phyloP scores from a whole-genome alignment of 2,888 invertebrate species.

The Drosophila emarginata region DNA sequence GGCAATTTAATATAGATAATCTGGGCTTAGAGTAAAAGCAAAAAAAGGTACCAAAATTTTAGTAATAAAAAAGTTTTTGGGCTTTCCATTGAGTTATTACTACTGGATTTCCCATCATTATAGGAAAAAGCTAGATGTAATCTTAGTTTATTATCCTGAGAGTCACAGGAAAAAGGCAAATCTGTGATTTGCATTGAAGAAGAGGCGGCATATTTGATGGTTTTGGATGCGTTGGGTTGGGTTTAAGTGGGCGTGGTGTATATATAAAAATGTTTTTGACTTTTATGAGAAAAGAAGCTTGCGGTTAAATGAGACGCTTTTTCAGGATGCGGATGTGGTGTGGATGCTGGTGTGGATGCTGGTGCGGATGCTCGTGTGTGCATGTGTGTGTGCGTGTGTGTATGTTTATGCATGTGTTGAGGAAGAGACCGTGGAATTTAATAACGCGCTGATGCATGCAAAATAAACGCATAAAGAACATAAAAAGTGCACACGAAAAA shows the following conservation, averaged over 20 bases:
- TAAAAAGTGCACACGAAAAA: constrained; percentile 67
- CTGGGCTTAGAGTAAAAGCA: not conserved
- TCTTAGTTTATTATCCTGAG: constrained; percentile 4
- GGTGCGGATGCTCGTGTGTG: constrained; percentile 1
- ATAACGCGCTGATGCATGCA: constrained; percentile 78
- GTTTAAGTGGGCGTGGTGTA: not conserved
- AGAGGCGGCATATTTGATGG: not conserved
- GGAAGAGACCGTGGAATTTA: constrained; percentile 61
- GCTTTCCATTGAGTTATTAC: constrained; percentile 3
- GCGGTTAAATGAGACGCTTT: constrained; percentile 67
- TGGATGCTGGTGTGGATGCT: not conserved
- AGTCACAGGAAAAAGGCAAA: not conserved
- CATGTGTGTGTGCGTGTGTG: not conserved
- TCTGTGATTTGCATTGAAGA: constrained; percentile 6
- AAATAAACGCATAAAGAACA: constrained; percentile 75
- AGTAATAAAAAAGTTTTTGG: constrained; percentile 9
- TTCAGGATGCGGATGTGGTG: constrained; percentile 17
- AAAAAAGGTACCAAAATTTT: constrained; percentile 1
- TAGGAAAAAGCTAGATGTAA: constrained; percentile 6
- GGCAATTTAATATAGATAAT: constrained; percentile 1
- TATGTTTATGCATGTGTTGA: constrained; percentile 49
- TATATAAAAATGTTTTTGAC: constrained; percentile 20
- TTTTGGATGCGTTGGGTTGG: not conserved
- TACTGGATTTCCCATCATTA: constrained; percentile 8
- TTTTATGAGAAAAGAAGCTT: constrained; percentile 46